phyloP scores from a whole-genome alignment of 2,888 invertebrate genomes.

The Chymomyza fuscimana region DNA sequence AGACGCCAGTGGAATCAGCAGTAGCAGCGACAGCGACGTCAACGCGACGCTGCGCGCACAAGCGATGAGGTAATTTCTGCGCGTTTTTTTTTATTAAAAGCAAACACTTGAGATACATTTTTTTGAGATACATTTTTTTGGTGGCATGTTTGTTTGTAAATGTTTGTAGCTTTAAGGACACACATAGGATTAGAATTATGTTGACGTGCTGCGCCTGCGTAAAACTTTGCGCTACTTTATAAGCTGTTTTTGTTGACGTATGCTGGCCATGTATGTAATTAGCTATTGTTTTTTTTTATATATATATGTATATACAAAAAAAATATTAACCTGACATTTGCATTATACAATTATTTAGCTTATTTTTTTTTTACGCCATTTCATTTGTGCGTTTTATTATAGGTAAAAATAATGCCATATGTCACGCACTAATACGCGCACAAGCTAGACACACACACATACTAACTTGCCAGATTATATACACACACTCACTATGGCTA shows the following conservation, averaged over 20 bases:
- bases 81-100: conserved; percentile 46
- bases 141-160: background rate
- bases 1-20: conserved; percentile 25
- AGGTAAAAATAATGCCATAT: conserved; percentile 61
- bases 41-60: conserved; percentile 9
- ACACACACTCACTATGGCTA: background rate
- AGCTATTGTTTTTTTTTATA: background rate
- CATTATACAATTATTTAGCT: conserved; percentile 60
- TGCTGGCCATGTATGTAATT: too few relatives aligned
- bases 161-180: background rate
- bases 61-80: conserved; percentile 67
- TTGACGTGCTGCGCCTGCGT: background rate
- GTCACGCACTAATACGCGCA: conserved; percentile 62
- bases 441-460: conserved; percentile 27
- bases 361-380: conserved; percentile 23
- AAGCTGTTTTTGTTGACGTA: background rate
- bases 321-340: background rate
- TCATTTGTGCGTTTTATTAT: conserved; percentile 30
- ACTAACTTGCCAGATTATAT: conserved; percentile 7
- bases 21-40: conserved; percentile 1
- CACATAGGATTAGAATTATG: background rate
- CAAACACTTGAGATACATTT: conserved; percentile 3
- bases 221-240: background rate
- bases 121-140: background rate
- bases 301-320: background rate